phyloP scores from a whole-genome alignment of 2,888 invertebrate genomes.

The Sinohyriopsis cumingii region DNA sequence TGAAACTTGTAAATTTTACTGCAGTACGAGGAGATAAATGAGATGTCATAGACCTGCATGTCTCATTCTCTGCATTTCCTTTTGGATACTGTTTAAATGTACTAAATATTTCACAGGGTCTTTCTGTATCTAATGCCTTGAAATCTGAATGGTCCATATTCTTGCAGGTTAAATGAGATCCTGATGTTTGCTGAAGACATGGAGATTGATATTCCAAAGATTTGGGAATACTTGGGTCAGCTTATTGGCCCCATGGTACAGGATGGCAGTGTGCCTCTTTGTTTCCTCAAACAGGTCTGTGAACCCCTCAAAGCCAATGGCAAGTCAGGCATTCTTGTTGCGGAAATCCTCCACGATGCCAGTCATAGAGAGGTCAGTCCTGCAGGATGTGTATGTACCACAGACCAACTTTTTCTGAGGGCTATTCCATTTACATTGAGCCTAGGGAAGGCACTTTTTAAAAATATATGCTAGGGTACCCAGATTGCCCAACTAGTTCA shows the following conservation, averaged over 20 bases:
- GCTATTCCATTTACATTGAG: too few relatives aligned
- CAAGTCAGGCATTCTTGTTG: constrained; percentile 74
- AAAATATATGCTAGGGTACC: too few relatives aligned
- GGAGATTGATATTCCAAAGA: constrained; percentile 87
- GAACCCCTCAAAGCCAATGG: constrained; percentile 56
- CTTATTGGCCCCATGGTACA: constrained; percentile 76
- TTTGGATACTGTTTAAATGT: too few relatives aligned
- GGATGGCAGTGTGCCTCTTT: constrained; percentile 59
- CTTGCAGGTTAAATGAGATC: constrained; percentile 78
- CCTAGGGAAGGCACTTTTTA: too few relatives aligned
- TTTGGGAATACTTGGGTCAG: constrained; percentile 86
- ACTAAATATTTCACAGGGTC: too few relatives aligned
- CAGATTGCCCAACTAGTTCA: too few relatives aligned
- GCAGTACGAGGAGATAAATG: too few relatives aligned
- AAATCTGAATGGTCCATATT: neutral
- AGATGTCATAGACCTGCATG: too few relatives aligned
- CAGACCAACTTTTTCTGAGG: neutral
- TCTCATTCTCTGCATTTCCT: too few relatives aligned
- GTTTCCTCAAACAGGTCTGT: constrained; percentile 61
- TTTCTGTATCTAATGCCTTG: neutral
- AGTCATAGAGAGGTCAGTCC: constrained; percentile 65
- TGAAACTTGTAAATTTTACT: too few relatives aligned
- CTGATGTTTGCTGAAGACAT: constrained; percentile 82
- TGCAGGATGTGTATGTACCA: neutral
- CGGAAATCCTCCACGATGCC: constrained; percentile 75